These are phyloP conservation scores for Pteria penguin DNA, from an alignment of 2,888 invertebrate species.

Conservation along the genomic window DNA sequence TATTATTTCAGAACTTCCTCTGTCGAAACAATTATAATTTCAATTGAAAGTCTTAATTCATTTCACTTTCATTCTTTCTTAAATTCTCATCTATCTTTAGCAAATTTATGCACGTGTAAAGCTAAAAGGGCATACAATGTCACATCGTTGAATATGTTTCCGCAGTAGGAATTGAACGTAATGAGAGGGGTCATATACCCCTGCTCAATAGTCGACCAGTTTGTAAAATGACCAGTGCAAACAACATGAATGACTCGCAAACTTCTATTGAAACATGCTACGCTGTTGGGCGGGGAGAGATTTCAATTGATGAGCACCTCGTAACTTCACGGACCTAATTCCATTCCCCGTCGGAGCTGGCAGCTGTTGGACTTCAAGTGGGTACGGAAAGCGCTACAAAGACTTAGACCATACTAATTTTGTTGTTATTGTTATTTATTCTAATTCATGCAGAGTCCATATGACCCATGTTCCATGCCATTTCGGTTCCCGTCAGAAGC, in stretches of 20 bases:
- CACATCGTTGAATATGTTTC: not conserved
- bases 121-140: not conserved
- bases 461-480: not conserved
- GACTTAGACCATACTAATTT: not conserved
- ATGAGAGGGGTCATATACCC: not conserved
- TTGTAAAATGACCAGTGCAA: slow-evolving; percentile 5
- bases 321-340: not conserved
- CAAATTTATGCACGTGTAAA: not conserved
- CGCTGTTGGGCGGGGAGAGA: slow-evolving; percentile 15
- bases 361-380: not conserved
- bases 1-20: too few relatives aligned
- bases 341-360: not conserved
- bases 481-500: too few relatives aligned
- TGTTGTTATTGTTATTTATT: not conserved
- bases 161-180: not conserved
- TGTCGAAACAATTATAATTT: too few relatives aligned
- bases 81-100: not conserved
- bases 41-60: not conserved
- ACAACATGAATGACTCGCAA: slow-evolving; percentile 31
- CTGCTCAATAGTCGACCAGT: not conserved
- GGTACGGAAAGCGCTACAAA: not conserved
- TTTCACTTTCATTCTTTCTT: not conserved
- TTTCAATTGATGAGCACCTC: not conserved
- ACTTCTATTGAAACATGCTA: slow-evolving; percentile 20
- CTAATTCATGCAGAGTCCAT: not conserved